Base-by-base conservation (phyloP, 2,797 vertebrate species). In the Scarus forsteni region DNA sequence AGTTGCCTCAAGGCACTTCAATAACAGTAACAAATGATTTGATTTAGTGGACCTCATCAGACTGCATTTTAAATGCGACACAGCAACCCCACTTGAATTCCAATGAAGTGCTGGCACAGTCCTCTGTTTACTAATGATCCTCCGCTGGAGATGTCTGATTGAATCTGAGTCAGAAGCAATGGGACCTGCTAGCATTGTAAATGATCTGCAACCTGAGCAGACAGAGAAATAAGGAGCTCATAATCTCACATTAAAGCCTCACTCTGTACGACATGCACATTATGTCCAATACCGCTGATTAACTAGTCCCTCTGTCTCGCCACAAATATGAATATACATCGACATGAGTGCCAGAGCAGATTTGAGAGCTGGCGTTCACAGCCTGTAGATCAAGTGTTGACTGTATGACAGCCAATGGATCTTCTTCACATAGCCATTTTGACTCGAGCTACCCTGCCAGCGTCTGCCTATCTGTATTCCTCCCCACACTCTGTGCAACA, bases 11-110 rank as follows among this genome's bases (percentile, higher is more conserved):
- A 98, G 97, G 97, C 97, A 97, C 97, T 98, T 99, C 97, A 98
- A 98, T 98, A 98, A 98, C 96, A 98, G 97, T 98, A 99, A 99
- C 98, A 99, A 99, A 99, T 99, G 97, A 98, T 99, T 99, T 99
- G 97, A 99, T 98, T 99, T 98, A 98, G 97, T 98, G 97, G 97
- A 98, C 97, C 98, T 98, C 97, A 98, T 99, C 97, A 99, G 97
- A 96, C 97, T 96, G 97, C 97, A 98, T 99, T 98, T 99, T 98
- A 99, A 99, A 99, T 98, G 97, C 96, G 96, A 97, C 96, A 96
- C 96, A 97, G 96, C 96, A 96, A 97, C 97, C 96, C 96, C 96
- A 95, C 97, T 98, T 96, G 98, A 99, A 99, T 99, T 97, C 96
- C 97, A 99, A 99, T 99, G 97, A 99, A 97, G 96, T 96, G 93